These are phyloP conservation scores for Platalea minor DNA, from an alignment of 2,797 vertebrate genomes.

Conservation along the genomic window DNA sequence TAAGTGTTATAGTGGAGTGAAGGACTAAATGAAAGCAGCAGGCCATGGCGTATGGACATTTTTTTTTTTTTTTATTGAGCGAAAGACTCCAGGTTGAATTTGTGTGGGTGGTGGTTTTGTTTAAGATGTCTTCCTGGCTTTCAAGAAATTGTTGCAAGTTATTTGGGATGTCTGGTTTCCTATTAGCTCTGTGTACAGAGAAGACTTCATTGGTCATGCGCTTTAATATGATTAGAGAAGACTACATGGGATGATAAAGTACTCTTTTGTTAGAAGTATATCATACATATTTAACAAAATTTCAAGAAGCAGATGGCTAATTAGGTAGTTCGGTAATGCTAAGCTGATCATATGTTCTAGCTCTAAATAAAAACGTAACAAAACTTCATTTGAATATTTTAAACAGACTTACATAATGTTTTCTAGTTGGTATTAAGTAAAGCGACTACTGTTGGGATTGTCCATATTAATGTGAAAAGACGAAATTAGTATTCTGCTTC, in stretches of 20 bases:
- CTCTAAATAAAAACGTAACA: conserved; percentile 65
- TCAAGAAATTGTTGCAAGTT: neutral
- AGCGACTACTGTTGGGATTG: neutral
- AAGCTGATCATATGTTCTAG: conserved; percentile 53
- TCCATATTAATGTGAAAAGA: neutral
- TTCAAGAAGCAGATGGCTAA: conserved; percentile 66
- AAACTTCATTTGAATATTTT: conserved; percentile 43
- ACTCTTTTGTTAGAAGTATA: conserved; percentile 22
- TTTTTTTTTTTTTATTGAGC: neutral
- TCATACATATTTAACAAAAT: conserved; percentile 48
- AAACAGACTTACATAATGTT: conserved; percentile 47
- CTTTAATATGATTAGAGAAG: neutral
- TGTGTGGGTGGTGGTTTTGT: neutral
- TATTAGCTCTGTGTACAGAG: neutral
- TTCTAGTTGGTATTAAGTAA: conserved; percentile 4
- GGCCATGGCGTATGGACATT: neutral
- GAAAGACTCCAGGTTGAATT: neutral
- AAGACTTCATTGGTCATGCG: neutral
- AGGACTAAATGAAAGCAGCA: neutral
- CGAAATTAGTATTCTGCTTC: neutral
- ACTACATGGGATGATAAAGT: neutral
- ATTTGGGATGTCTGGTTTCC: neutral
- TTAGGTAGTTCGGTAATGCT: conserved; percentile 56
- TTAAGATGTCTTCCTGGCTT: neutral
- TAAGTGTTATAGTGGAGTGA: neutral